These are phyloP conservation scores for Syncerus caffer DNA, from an alignment of 2,797 vertebrate genomes.

Conservation along the genomic window DNA sequence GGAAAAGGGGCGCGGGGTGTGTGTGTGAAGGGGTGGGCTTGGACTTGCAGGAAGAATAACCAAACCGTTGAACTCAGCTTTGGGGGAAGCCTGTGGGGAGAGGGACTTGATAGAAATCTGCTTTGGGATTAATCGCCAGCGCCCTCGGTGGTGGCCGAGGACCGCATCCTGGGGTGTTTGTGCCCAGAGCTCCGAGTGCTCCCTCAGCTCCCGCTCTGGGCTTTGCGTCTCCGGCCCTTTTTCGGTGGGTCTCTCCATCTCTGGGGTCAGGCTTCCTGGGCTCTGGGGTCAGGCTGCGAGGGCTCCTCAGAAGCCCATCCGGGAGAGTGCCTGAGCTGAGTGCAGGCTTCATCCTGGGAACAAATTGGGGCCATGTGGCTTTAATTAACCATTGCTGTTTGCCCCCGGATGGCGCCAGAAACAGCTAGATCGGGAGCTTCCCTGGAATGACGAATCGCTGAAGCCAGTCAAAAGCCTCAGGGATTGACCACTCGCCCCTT, in stretches of 20 bases:
- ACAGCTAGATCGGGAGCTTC: constrained; percentile 33
- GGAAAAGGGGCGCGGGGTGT: background rate
- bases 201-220: background rate
- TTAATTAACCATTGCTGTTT: constrained; percentile 53
- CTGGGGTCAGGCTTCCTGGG: background rate
- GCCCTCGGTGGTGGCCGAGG: background rate
- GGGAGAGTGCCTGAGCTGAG: background rate
- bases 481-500: background rate
- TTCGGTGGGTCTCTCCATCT: background rate
- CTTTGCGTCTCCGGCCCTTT: background rate
- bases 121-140: background rate
- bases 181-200: background rate
- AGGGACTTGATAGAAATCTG: background rate
- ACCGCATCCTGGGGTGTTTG: background rate
- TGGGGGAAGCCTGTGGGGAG: background rate
- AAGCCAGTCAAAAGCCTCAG: background rate
- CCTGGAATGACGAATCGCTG: constrained; percentile 1
- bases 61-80: background rate
- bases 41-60: background rate
- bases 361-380: constrained; percentile 69
- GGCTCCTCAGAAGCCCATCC: background rate
- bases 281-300: background rate
- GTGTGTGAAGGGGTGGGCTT: background rate
- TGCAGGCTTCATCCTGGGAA: constrained; percentile 21
- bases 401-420: constrained; percentile 50